These are phyloP conservation scores for Steromphala cineraria DNA, from an alignment of 2,888 invertebrate genomes.

Conservation along the genomic window DNA sequence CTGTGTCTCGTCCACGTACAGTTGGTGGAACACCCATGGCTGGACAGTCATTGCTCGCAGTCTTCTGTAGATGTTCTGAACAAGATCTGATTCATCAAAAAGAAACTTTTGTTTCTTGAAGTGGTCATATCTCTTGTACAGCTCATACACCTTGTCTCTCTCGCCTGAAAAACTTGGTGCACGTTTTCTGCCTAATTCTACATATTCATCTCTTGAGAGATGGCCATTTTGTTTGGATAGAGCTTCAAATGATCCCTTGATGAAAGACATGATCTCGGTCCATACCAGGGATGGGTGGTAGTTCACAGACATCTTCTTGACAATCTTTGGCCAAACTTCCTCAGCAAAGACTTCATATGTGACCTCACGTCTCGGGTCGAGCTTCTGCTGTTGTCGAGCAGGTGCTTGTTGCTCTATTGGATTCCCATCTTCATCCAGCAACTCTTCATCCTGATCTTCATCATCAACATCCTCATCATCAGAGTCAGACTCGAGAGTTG, in stretches of 20 bases:
- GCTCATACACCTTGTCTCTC: constrained; percentile 49
- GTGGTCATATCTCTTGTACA: constrained; percentile 52
- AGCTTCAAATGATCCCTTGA: constrained; percentile 60
- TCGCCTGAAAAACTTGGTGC: constrained; percentile 60
- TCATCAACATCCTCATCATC: constrained; percentile 46
- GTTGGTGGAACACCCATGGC: constrained; percentile 36
- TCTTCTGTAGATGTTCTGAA: constrained; percentile 38
- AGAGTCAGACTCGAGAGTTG: constrained; percentile 33
- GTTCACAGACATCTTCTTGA: constrained; percentile 30
- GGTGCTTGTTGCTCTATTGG: neutral
- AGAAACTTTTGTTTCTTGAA: constrained; percentile 45
- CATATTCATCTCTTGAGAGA: constrained; percentile 50
- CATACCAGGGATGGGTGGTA: constrained; percentile 67
- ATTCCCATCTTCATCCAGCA: constrained; percentile 35
- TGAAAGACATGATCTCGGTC: constrained; percentile 70
- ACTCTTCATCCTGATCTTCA: constrained; percentile 34
- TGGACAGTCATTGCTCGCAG: neutral
- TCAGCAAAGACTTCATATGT: constrained; percentile 65
- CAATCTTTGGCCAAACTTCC: constrained; percentile 60
- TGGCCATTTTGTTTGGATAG: constrained; percentile 46
- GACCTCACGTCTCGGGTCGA: constrained; percentile 60
- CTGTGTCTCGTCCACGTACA: constrained; percentile 70
- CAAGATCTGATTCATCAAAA: constrained; percentile 63
- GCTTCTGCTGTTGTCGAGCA: constrained; percentile 27
- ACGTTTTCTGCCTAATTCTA: constrained; percentile 53